Evolutionary conservation across 2,888 invertebrate species (phyloP), one percentile per base, ranked within the genome.

Genomic region (Gonocerus acuteangulatus): DNA sequence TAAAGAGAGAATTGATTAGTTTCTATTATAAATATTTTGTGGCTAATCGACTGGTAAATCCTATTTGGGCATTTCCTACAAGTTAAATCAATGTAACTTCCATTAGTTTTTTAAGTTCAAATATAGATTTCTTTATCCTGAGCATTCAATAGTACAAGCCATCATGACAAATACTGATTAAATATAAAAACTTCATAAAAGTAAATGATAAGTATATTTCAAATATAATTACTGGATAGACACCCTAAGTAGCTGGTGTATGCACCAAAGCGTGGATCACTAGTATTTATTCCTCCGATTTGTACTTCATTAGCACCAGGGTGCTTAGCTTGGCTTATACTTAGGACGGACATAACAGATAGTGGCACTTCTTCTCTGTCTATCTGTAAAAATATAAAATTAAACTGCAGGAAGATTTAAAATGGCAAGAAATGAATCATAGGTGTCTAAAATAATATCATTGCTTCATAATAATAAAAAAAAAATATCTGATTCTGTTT

Each of bases 211-310:
- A n/a, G n/a, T n/a, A n/a, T n/a, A n/a, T n/a, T n/a, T n/a, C 9
- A 47, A 18, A 21, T 21, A 21, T 47, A 47, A 85, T 82, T 76
- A 92, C 92, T 93, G 66, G 92, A 91, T 65, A 93, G 78, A 73
- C 93, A 93, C 60, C 93, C 92, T 70, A 87, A 89, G 74, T 91
- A 93, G 68, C 89, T 87, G 71, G 87, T 89, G 71, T 87, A 92
- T 62, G 86, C 85, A 64, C 83, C 84, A 69, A 92, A 84, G 66
- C 90, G 79, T 2, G 87, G 85, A 72, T 91, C 90, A 2, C 85
- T 86, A 3, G 89, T 89, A 70, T 89, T 90, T 15, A 91, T 81
- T 21, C 92, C 92, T 11, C 91, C 91, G 57, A 93, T 83, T 73
- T 90, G 89, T 9, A 91, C 88, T 70, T 90, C 89, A 72, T 89